Evolutionary conservation across 2,113 vertebrate genomes (phyloP).

Genomic region (Phocoena sinus): DNA sequence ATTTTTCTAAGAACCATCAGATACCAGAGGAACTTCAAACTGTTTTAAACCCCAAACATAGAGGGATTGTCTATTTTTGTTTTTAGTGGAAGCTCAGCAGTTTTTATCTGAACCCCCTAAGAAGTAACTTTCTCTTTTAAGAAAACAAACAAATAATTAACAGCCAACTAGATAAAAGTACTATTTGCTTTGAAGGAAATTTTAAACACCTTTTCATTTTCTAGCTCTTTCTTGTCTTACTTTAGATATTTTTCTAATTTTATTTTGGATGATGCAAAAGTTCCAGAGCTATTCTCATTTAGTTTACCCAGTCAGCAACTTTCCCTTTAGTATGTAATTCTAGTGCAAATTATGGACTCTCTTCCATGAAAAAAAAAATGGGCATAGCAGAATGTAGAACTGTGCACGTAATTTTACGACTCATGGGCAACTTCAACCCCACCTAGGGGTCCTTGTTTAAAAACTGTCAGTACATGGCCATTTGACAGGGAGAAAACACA

Average conservation of each 20-base stretch:
- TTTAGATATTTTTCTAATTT: slow-evolving; percentile 26
- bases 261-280: not conserved
- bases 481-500: not conserved
- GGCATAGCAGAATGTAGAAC: not conserved
- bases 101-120: not conserved
- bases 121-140: not conserved
- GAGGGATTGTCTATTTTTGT: not conserved
- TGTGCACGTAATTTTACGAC: not conserved
- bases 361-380: not conserved
- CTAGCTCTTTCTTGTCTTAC: not conserved
- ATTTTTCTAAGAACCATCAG: not conserved
- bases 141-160: not conserved
- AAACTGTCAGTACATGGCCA: not conserved
- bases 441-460: not conserved
- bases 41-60: not conserved
- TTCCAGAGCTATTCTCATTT: slow-evolving; percentile 37
- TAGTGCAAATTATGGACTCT: not conserved
- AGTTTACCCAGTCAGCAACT: slow-evolving; percentile 22
- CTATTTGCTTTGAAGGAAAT: not conserved
- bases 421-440: not conserved
- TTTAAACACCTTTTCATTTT: not conserved
- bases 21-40: not conserved
- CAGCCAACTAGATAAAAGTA: not conserved
- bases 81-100: not conserved
- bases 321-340: not conserved